These are phyloP conservation scores for Proteles cristata DNA, from an alignment of 2,113 vertebrate species.

Conservation along the genomic window DNA sequence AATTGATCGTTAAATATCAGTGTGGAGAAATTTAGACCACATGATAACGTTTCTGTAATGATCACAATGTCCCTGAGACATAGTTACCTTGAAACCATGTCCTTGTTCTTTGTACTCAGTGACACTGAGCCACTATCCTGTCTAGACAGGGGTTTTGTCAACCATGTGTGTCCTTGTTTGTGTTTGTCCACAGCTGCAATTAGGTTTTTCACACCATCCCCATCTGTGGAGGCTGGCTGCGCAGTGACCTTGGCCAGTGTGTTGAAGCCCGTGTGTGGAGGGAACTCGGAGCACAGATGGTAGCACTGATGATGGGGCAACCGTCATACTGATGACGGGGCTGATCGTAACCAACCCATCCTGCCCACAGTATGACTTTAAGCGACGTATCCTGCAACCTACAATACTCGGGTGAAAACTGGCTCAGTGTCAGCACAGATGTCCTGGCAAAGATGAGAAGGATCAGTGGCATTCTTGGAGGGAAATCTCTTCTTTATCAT, in stretches of 20 bases:
- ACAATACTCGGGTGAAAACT: neutral
- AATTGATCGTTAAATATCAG: neutral
- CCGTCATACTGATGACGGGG: neutral
- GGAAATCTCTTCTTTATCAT: neutral
- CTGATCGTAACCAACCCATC: constrained; percentile 8
- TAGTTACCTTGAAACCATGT: constrained; percentile 50
- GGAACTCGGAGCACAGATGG: constrained; percentile 61
- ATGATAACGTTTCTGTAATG: neutral
- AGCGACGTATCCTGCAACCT: neutral
- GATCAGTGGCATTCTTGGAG: neutral
- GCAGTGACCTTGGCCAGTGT: constrained; percentile 74
- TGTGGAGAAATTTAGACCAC: neutral
- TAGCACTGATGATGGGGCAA: constrained; percentile 8
- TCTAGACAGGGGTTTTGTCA: constrained; percentile 55
- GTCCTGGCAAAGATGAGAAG: neutral
- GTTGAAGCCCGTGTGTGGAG: constrained; percentile 22
- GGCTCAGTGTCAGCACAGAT: neutral
- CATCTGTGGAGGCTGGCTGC: constrained; percentile 80
- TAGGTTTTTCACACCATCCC: constrained; percentile 76
- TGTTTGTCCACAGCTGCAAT: constrained; percentile 72
- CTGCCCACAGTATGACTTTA: neutral
- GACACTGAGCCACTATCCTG: constrained; percentile 49
- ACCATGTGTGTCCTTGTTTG: constrained; percentile 65
- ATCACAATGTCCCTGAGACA: neutral
- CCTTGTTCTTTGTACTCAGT: constrained; percentile 35